A percentile compares a stretch with the other conserved stretches of the same genome.
Evolutionary conservation across 2,888 invertebrate genomes (phyloP).

Genomic region (Phaonia tiefii): DNA sequence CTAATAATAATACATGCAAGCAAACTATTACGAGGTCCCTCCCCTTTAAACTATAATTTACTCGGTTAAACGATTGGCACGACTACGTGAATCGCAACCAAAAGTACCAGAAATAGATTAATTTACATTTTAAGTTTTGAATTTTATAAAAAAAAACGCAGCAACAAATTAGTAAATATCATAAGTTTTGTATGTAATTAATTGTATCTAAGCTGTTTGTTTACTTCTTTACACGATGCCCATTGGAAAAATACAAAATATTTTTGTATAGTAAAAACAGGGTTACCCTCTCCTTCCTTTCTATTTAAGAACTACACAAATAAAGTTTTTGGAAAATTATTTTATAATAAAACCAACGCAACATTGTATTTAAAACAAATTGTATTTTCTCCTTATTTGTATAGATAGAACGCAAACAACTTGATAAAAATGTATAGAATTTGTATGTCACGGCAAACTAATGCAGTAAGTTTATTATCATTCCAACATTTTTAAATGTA

Average conservation of each 20-base stretch:
- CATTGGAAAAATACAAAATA: constrained; percentile 27
- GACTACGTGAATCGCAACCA: background rate
- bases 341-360: too few species aligned
- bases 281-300: background rate
- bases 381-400: too few species aligned
- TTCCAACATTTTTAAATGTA: too few species aligned
- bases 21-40: background rate
- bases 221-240: constrained; percentile 10
- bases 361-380: too few species aligned
- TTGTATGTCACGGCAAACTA: too few species aligned
- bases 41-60: constrained; percentile 5
- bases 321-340: too few species aligned
- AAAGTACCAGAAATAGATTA: constrained; percentile 14
- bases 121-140: constrained; percentile 32
- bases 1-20: constrained; percentile 6
- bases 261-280: constrained; percentile 35
- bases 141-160: background rate
- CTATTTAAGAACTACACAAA: background rate
- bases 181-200: constrained; percentile 26
- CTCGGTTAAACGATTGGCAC: background rate
- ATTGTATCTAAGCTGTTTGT: constrained; percentile 14
- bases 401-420: too few species aligned
- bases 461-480: too few species aligned
- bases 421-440: too few species aligned
- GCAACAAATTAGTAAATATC: constrained; percentile 20